These are phyloP conservation scores for Haliaeetus leucogaster DNA, from an alignment of 2,113 vertebrate genomes.

Conservation along the genomic window DNA sequence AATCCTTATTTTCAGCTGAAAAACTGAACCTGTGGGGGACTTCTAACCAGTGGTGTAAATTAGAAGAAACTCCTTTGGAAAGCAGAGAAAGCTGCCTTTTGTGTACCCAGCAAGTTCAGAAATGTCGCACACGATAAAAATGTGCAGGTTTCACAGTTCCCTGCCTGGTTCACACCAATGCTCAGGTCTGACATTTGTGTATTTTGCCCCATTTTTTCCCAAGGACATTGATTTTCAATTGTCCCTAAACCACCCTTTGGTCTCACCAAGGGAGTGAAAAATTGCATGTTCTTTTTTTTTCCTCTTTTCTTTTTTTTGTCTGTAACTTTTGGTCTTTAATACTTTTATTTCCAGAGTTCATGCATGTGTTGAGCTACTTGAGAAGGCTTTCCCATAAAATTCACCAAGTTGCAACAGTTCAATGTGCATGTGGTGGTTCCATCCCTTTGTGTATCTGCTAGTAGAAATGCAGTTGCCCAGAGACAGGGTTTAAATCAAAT, in stretches of 20 bases:
- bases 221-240: background rate
- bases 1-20: background rate
- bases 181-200: background rate
- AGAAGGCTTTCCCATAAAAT: background rate
- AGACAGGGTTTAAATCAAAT: background rate
- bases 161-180: background rate
- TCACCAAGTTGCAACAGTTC: background rate
- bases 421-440: rapidly evolving
- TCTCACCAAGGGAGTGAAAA: background rate
- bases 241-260: background rate
- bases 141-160: background rate
- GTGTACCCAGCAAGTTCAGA: background rate
- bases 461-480: background rate
- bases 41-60: background rate
- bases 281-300: rapidly evolving
- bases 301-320: background rate
- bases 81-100: background rate
- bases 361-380: background rate
- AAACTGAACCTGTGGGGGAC: background rate
- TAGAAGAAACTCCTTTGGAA: background rate
- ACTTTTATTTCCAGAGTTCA: background rate
- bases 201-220: background rate
- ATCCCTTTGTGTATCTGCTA: background rate
- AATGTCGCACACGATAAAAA: background rate
- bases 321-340: background rate